Percentiles rank a stretch among this genome's conserved stretches.
phyloP scores from a whole-genome alignment of 2,888 invertebrate species.

The Acrobasis consociella region DNA sequence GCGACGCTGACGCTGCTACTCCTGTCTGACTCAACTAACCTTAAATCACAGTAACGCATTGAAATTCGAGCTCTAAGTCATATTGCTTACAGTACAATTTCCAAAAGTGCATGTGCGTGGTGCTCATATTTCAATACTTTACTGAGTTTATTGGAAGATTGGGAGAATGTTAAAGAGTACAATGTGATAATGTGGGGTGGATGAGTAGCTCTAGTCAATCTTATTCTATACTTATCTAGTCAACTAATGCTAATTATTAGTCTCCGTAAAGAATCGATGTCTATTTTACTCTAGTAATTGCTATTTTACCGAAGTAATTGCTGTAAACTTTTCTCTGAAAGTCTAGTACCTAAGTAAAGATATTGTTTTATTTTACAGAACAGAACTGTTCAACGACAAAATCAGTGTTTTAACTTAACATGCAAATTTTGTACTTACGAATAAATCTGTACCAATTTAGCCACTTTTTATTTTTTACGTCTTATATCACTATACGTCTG shows the following conservation, averaged over 20 bases:
- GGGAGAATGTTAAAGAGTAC: neutral
- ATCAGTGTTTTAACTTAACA: conserved; percentile 33
- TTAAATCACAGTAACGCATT: no score
- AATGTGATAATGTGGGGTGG: neutral
- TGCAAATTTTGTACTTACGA: conserved; percentile 49
- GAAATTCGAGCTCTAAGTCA: conserved; percentile 1
- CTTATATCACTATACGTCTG: no score
- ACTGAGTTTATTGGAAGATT: neutral
- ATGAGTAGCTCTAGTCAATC: conserved; percentile 9
- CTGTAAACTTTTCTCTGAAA: conserved; percentile 16
- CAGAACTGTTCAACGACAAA: conserved; percentile 14
- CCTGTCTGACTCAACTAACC: no score
- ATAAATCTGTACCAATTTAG: conserved; percentile 38
- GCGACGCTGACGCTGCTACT: no score
- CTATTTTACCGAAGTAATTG: conserved; percentile 25
- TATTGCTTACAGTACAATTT: neutral
- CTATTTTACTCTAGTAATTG: conserved; percentile 35
- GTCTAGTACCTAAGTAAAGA: conserved; percentile 4
- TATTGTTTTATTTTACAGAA: conserved; percentile 8
- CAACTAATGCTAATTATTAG: conserved; percentile 22
- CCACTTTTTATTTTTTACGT: no score
- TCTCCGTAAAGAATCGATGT: conserved; percentile 31
- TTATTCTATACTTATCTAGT: conserved; percentile 31
- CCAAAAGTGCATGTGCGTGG: no score
- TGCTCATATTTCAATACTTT: neutral